phyloP scores from a whole-genome alignment of 2,888 invertebrate genomes.

The Griposia aprilina region DNA sequence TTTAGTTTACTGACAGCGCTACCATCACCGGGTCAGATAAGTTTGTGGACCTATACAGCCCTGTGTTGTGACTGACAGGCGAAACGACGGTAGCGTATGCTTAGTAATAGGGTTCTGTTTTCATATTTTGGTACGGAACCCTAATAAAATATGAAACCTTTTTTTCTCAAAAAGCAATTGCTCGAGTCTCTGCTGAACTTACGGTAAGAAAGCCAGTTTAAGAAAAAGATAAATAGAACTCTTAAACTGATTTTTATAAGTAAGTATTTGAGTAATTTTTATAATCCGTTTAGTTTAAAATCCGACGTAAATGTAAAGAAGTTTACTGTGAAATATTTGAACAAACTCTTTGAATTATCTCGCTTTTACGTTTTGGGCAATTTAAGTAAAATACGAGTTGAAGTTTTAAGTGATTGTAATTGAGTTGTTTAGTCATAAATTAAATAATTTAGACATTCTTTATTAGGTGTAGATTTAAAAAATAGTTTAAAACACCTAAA shows the following conservation, averaged over 20 bases:
- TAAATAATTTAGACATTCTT: not conserved
- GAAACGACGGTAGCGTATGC: too few species aligned
- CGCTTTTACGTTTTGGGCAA: slow-evolving; percentile 37
- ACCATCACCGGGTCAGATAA: too few species aligned
- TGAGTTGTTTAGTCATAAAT: slow-evolving; percentile 6
- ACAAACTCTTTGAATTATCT: slow-evolving; percentile 36
- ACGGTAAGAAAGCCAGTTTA: slow-evolving; percentile 36
- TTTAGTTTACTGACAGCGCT: too few species aligned
- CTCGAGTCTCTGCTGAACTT: slow-evolving; percentile 25
- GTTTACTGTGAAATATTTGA: slow-evolving; percentile 44
- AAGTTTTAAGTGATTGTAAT: not conserved
- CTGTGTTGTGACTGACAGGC: too few species aligned
- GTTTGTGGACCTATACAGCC: too few species aligned
- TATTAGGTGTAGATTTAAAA: not conserved
- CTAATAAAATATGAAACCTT: slow-evolving; percentile 37
- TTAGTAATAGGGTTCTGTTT: not conserved
- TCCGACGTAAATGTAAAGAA: slow-evolving; percentile 31
- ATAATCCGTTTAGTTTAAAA: slow-evolving; percentile 51
- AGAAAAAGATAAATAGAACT: slow-evolving; percentile 54
- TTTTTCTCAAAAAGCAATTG: slow-evolving; percentile 51
- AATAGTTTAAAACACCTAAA: too few species aligned
- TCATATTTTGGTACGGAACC: not conserved
- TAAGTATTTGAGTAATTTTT: slow-evolving; percentile 42
- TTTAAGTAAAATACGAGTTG: slow-evolving; percentile 25
- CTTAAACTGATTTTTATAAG: slow-evolving; percentile 57